Evolutionary conservation across 2,888 invertebrate genomes (phyloP).

Genomic region (Cylindroiulus punctatus): DNA sequence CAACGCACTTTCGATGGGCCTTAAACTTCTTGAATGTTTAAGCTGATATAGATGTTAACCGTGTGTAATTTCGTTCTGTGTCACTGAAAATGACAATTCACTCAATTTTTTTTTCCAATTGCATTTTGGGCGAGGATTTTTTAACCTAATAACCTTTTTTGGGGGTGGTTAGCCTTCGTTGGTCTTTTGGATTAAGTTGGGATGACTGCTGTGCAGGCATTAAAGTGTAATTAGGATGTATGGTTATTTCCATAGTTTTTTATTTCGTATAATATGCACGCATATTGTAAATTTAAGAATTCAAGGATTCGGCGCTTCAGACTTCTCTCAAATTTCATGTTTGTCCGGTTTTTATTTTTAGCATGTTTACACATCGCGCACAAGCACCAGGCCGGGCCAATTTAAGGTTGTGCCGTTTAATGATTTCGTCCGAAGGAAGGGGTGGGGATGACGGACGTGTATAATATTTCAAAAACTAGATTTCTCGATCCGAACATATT

Average conservation of each 20-base stretch:
- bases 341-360: constrained; percentile 38
- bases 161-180: background rate
- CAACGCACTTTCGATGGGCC: too few species aligned
- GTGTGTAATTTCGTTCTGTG: too few species aligned
- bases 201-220: background rate
- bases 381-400: background rate
- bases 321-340: background rate
- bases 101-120: background rate
- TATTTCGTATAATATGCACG: background rate
- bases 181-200: background rate
- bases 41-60: too few species aligned
- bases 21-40: too few species aligned
- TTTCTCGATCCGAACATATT: constrained; percentile 13
- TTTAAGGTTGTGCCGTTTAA: constrained; percentile 12
- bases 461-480: constrained; percentile 34
- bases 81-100: too few species aligned
- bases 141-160: background rate
- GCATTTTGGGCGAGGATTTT: background rate
- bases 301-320: constrained; percentile 24
- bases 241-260: background rate
- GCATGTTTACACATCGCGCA: constrained; percentile 24
- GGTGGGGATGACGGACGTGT: background rate
- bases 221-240: background rate
- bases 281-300: background rate
- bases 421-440: background rate